These are phyloP conservation scores for Thamnophis sirtalis DNA, from an alignment of 2,113 vertebrate genomes.

Conservation along the genomic window DNA sequence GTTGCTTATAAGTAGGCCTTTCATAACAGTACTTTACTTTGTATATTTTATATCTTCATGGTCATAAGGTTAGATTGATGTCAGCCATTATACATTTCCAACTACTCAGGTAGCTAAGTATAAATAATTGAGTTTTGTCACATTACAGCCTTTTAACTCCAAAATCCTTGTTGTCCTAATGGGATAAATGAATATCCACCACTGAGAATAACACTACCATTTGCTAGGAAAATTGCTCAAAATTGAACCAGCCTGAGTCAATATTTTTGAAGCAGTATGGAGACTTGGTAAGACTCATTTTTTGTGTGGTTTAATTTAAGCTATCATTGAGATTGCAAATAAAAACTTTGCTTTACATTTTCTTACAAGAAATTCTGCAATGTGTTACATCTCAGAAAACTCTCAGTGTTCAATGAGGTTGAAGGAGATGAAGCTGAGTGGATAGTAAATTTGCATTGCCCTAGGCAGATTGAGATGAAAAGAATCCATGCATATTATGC, in stretches of 20 bases:
- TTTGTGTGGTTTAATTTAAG: conserved; percentile 39
- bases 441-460: not conserved
- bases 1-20: not conserved
- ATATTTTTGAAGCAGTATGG: conserved; percentile 15
- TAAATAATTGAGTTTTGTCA: conserved; percentile 54
- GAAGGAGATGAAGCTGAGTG: not conserved
- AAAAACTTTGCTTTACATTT: conserved; percentile 15
- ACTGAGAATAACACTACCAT: conserved; percentile 38
- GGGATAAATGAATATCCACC: conserved; percentile 50
- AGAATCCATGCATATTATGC: not conserved
- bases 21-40: not conserved
- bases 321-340: conserved; percentile 25
- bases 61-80: conserved; percentile 2
- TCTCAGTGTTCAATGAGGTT: conserved; percentile 4
- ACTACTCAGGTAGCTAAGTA: conserved; percentile 28
- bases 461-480: conserved; percentile 1
- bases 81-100: conserved; percentile 30
- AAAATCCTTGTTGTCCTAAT: conserved; percentile 31
- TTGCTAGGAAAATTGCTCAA: conserved; percentile 47
- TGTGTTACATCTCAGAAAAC: conserved; percentile 21
- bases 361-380: conserved; percentile 31
- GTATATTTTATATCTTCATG: conserved; percentile 14
- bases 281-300: conserved; percentile 46
- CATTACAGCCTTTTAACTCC: conserved; percentile 46
- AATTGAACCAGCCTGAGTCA: conserved; percentile 36